Conservation (phyloP, 1,140 invertebrate species). For the Drosophila sechellia region DNA sequence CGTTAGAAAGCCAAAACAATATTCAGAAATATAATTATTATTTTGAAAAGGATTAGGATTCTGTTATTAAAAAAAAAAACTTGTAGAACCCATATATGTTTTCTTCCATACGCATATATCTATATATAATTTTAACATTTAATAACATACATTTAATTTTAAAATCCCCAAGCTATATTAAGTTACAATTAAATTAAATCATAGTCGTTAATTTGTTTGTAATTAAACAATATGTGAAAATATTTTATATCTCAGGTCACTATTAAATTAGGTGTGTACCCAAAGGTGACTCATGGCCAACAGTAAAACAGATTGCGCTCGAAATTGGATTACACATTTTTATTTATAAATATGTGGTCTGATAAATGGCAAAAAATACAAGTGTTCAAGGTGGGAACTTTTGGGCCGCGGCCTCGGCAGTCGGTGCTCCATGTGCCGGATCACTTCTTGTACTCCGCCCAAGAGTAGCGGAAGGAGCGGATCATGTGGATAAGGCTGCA, state of each 20-base stretch:
- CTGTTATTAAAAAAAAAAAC: too few species aligned
- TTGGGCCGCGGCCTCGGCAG: conserved; percentile 20
- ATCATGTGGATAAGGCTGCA: conserved; percentile 79
- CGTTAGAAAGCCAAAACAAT: too few species aligned
- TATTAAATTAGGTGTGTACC: too few species aligned
- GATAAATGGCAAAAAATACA: conserved; percentile 50
- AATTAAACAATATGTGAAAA: too few species aligned
- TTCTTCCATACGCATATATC: too few species aligned
- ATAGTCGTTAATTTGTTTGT: too few species aligned
- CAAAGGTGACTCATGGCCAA: conserved; percentile 33
- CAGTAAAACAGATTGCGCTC: conserved; percentile 29
- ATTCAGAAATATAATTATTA: not conserved
- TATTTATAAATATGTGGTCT: conserved; percentile 40
- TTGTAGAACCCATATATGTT: too few species aligned
- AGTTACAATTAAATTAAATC: too few species aligned
- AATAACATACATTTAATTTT: too few species aligned
- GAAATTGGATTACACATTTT: conserved; percentile 43
- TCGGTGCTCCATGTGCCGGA: not conserved
- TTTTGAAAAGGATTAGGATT: not conserved
- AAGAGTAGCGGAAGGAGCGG: conserved; percentile 69
- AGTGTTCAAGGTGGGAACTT: conserved; percentile 34
- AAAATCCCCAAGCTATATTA: too few species aligned
- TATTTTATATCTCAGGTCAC: too few species aligned
- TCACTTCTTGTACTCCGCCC: conserved; percentile 71
- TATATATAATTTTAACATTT: too few species aligned